phyloP scores from a whole-genome alignment of 2,888 invertebrate genomes.

The Diachrysia chrysitis region DNA sequence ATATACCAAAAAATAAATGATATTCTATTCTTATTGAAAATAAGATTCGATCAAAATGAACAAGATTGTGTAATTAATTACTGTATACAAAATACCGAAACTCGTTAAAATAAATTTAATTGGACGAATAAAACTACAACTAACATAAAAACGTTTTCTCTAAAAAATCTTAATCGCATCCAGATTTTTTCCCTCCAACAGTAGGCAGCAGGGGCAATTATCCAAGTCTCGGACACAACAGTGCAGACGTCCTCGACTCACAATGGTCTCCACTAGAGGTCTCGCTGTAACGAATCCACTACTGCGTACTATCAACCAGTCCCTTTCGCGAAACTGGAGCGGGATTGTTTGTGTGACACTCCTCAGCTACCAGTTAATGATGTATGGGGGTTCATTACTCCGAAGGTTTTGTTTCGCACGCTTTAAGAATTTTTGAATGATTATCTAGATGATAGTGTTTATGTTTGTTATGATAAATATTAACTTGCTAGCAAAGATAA shows the following conservation, averaged over 20 bases:
- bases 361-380: constrained; percentile 82
- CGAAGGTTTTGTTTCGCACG: constrained; percentile 72
- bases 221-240: constrained; percentile 87
- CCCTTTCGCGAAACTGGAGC: constrained; percentile 84
- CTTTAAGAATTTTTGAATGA: constrained; percentile 64
- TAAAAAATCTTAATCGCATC: constrained; percentile 61
- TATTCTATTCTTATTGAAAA: too few species aligned
- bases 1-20: too few species aligned
- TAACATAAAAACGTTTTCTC: constrained; percentile 10
- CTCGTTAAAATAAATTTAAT: not conserved
- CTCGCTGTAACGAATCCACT: constrained; percentile 87
- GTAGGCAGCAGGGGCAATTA: constrained; percentile 84
- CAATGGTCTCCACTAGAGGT: constrained; percentile 86
- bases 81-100: not conserved
- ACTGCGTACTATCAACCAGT: constrained; percentile 81
- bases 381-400: constrained; percentile 85
- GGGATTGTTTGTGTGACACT: constrained; percentile 85
- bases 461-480: constrained; percentile 40
- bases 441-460: constrained; percentile 41
- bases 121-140: not conserved
- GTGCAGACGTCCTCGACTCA: constrained; percentile 86
- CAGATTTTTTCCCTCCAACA: constrained; percentile 63
- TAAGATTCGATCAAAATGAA: not conserved
- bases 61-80: not conserved
- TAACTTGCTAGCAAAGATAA: constrained; percentile 13